Conservation (phyloP, 2,113 vertebrate genomes). For the Apteryx owenii region DNA sequence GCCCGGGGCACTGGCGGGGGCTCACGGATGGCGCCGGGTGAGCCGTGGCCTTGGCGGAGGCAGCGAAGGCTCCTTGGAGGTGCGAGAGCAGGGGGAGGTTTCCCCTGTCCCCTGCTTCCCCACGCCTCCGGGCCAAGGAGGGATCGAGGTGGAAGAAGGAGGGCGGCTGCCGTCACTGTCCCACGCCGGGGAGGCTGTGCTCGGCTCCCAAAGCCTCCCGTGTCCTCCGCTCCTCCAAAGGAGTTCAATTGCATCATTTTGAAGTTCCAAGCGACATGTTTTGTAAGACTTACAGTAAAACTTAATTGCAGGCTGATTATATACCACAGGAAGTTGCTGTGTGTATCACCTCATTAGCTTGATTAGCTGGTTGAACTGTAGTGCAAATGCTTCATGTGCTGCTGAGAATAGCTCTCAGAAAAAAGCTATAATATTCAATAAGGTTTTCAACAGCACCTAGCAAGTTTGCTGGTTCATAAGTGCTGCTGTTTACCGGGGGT, state of each 20-base stretch:
- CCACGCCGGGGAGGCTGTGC: too few relatives aligned
- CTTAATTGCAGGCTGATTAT: not conserved
- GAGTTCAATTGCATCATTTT: not conserved
- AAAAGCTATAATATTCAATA: not conserved
- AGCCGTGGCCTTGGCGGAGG: too few relatives aligned
- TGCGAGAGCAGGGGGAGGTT: too few relatives aligned
- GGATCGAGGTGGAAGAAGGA: not conserved
- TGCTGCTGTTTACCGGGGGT: not conserved
- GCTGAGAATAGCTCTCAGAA: not conserved
- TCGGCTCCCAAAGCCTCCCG: too few relatives aligned
- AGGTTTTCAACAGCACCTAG: not conserved
- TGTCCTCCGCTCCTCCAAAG: not conserved
- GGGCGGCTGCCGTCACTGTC: not conserved
- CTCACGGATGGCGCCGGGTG: too few relatives aligned
- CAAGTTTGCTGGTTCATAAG: not conserved
- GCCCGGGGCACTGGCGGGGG: not conserved
- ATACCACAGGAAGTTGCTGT: not conserved
- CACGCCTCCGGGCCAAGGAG: not conserved
- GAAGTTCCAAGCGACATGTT: not conserved
- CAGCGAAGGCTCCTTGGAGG: not conserved
- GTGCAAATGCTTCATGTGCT: accelerated
- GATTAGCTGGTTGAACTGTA: not conserved
- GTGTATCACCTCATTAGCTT: not conserved
- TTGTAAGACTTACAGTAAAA: not conserved
- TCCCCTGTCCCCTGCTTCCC: not conserved